A percentile compares a stretch with the other conserved stretches of the same genome.
Evolutionary conservation across 92 coral and sea anemone genomes (phyloP).

Genomic region (Epizoanthus fatuus): DNA sequence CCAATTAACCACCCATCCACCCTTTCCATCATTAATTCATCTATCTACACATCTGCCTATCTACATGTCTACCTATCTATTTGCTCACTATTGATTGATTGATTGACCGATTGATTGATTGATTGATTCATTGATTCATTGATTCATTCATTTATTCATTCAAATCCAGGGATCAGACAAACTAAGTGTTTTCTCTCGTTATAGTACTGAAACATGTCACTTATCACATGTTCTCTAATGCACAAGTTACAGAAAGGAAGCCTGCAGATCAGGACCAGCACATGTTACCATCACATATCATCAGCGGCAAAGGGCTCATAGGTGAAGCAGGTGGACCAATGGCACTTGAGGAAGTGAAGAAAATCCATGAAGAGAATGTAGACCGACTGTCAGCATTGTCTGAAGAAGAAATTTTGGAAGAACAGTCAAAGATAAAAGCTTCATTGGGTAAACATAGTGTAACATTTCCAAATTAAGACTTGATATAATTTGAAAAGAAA

Average conservation of each 20-base stretch:
- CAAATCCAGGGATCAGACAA: too few species aligned
- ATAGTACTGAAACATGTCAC: too few species aligned
- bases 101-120: too few species aligned
- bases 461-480: constrained; percentile 16
- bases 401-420: constrained; percentile 84
- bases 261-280: not conserved
- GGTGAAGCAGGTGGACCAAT: constrained; percentile 18
- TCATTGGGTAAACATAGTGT: constrained; percentile 68
- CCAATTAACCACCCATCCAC: not conserved
- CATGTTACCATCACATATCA: constrained; percentile 35
- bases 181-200: too few species aligned
- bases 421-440: constrained; percentile 78
- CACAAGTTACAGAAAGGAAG: not conserved
- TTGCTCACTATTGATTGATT: too few species aligned
- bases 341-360: constrained; percentile 63
- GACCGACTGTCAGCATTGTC: constrained; percentile 82
- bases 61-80: too few species aligned
- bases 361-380: constrained; percentile 88
- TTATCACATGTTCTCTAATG: not conserved
- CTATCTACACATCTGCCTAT: too few species aligned
- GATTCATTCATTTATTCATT: too few species aligned
- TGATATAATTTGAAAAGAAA: not conserved
- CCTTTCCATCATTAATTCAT: not conserved
- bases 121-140: too few species aligned
- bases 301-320: constrained; percentile 83